Evolutionary conservation across 1,140 invertebrate genomes (phyloP).

Genomic region (Radopholus similis): DNA sequence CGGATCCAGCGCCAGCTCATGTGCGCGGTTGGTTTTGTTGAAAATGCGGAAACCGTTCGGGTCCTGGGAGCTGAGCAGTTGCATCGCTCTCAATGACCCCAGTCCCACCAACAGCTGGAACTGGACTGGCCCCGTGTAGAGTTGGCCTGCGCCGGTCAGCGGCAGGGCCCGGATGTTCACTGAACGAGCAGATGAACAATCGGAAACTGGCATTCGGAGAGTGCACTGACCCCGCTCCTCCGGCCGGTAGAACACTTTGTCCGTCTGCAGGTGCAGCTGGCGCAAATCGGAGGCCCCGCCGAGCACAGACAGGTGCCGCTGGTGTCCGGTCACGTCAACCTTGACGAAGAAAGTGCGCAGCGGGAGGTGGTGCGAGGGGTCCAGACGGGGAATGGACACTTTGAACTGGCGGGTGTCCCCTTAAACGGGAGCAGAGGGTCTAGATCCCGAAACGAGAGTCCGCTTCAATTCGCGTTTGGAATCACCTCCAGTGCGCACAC

Average conservation of each 20-base stretch:
- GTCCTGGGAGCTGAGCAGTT: background rate
- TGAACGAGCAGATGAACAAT: background rate
- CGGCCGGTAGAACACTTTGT: constrained; percentile 11
- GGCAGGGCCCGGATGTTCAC: constrained; percentile 11
- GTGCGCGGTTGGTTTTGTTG: background rate
- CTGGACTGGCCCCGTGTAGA: constrained; percentile 3
- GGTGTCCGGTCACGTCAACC: background rate
- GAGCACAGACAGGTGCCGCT: background rate
- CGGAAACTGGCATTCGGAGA: background rate
- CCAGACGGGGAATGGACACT: background rate
- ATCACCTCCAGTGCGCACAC: background rate
- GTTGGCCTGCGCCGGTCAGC: background rate
- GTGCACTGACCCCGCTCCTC: background rate
- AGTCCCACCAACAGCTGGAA: constrained; percentile 3
- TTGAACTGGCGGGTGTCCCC: background rate
- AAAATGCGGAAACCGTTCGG: constrained; percentile 18
- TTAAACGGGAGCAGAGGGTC: background rate
- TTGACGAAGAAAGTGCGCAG: constrained; percentile 2
- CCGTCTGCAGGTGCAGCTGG: constrained; percentile 6
- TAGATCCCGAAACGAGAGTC: background rate
- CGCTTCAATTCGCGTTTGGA: no score
- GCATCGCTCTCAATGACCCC: background rate
- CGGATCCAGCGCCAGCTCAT: background rate
- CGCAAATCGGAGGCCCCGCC: background rate
- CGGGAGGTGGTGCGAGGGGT: background rate